Evolutionary conservation across 2,113 vertebrate species (phyloP).

Genomic region (Zootoca vivipara): DNA sequence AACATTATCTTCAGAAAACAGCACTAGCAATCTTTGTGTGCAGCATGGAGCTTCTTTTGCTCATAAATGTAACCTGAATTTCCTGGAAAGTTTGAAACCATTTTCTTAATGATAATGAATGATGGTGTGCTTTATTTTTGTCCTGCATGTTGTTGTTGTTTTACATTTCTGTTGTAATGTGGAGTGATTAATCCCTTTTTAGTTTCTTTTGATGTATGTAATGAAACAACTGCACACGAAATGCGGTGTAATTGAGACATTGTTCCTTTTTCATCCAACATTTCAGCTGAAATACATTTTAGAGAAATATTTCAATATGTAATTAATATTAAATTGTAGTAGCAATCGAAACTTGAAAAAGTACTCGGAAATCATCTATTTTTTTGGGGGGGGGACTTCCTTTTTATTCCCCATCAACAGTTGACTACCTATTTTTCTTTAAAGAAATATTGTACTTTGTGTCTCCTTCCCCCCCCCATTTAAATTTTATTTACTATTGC

Average conservation of each 20-base stretch:
- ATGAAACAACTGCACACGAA: slow-evolving; percentile 16
- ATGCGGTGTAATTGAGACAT: not conserved
- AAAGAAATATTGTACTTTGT: not conserved
- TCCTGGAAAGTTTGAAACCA: slow-evolving; percentile 6
- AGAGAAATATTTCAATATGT: not conserved
- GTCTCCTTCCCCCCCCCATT: not conserved
- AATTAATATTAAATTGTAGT: slow-evolving; percentile 18
- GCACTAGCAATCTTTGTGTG: not conserved
- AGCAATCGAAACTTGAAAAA: not conserved
- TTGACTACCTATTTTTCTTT: not conserved
- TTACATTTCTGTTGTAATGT: not conserved
- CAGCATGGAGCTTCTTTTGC: slow-evolving; percentile 28
- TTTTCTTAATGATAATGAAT: slow-evolving; percentile 7
- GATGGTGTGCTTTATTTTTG: not conserved
- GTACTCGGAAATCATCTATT: not conserved
- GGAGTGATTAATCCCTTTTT: not conserved
- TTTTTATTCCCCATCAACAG: not conserved
- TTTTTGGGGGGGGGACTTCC: not conserved
- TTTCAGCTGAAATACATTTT: slow-evolving; percentile 14
- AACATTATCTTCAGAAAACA: slow-evolving; percentile 49
- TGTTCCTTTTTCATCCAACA: not conserved
- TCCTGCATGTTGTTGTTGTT: not conserved
- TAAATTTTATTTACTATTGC: not conserved
- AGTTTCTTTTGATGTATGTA: slow-evolving; percentile 42
- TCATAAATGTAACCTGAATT: not conserved